These are phyloP conservation scores for Hirtodrosophila duncani DNA, from an alignment of 2,888 invertebrate genomes.

Conservation along the genomic window DNA sequence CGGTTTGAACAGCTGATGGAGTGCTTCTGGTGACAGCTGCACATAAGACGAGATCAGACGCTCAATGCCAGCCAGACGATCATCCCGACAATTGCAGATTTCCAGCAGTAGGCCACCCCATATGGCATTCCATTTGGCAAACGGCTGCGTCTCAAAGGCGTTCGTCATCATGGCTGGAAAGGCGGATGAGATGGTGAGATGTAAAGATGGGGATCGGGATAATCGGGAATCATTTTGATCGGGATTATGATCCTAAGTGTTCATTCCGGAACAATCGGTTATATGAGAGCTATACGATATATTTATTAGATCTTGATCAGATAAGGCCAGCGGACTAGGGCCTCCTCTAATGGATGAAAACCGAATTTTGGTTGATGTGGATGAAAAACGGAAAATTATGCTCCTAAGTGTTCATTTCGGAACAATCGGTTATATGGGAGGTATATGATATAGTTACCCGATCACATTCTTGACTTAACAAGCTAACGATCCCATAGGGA, in stretches of 20 bases:
- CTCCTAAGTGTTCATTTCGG: no score
- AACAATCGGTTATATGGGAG: no score
- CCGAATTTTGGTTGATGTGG: no score
- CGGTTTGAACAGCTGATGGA: conserved; percentile 54
- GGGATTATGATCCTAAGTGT: no score
- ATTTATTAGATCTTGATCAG: no score
- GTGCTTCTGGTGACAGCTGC: conserved; percentile 62
- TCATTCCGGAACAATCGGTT: no score
- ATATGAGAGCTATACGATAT: no score
- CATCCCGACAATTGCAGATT: conserved; percentile 47
- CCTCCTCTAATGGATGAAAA: no score
- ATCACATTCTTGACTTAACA: not conserved
- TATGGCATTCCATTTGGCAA: conserved; percentile 78
- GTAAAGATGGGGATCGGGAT: not conserved
- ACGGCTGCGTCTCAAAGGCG: conserved; percentile 76
- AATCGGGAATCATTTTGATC: no score
- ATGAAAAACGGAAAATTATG: no score
- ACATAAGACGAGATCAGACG: conserved; percentile 72
- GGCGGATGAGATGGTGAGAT: not conserved
- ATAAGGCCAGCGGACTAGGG: no score
- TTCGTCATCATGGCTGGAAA: conserved; percentile 78
- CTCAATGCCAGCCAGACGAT: conserved; percentile 62
- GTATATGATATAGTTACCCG: no score
- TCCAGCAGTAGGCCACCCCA: conserved; percentile 79
- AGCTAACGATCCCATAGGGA: not conserved